These are phyloP conservation scores for Trochalopteron elliotii DNA, from an alignment of 2,113 vertebrate genomes.

Conservation along the genomic window DNA sequence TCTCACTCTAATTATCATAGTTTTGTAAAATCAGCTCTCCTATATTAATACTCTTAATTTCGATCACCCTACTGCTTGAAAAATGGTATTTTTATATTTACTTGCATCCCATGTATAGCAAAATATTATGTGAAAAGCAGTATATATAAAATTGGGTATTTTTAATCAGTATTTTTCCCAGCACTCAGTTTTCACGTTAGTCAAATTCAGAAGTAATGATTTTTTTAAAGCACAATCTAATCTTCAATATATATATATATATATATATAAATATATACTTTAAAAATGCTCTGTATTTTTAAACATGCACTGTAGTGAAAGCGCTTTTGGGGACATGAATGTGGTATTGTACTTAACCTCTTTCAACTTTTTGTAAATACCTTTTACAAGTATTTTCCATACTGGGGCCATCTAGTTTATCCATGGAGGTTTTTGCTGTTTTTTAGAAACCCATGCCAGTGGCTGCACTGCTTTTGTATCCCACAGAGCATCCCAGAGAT, in stretches of 20 bases:
- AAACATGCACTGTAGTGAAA: conserved; percentile 51
- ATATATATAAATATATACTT: not conserved
- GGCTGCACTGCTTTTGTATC: not conserved
- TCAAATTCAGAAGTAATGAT: conserved; percentile 15
- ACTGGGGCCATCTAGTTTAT: not conserved
- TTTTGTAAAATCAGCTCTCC: conserved; percentile 13
- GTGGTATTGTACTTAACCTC: not conserved
- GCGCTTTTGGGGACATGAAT: conserved; percentile 42
- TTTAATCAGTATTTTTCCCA: conserved; percentile 60
- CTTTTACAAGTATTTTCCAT: conserved; percentile 1
- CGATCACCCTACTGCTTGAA: conserved; percentile 44
- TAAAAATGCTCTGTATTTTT: conserved; percentile 55
- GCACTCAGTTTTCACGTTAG: not conserved
- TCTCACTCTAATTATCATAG: not conserved
- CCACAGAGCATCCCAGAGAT: not conserved
- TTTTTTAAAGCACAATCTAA: conserved; percentile 67
- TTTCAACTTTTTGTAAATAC: conserved; percentile 43
- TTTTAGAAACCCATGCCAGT: not conserved
- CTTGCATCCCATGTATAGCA: conserved; percentile 40
- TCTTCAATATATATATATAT: not conserved
- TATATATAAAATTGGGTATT: conserved; percentile 42
- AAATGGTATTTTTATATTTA: conserved; percentile 74
- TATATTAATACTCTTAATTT: not conserved
- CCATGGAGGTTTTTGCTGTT: not conserved
- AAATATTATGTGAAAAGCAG: not conserved